Evolutionary conservation across 2,888 invertebrate genomes (phyloP), one percentile per base, ranked within the genome.

Genomic region (Melanophora roralis): DNA sequence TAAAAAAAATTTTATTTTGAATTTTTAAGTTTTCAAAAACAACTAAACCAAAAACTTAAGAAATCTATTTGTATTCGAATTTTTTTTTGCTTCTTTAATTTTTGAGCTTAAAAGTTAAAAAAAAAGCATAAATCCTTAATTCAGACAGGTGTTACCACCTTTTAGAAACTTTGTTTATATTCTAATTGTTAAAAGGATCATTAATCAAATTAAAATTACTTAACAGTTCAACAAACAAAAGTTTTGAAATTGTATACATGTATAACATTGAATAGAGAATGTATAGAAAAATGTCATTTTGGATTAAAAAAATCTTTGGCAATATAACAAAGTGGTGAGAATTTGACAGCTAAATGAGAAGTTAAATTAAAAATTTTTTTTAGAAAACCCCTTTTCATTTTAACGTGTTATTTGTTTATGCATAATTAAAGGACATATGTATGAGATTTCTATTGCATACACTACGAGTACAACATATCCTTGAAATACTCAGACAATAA

Each of bases 201-300:
- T 86, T 86, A 86, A 87, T 87, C 86, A 87, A 87, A 86, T 87
- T 86, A 83, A 87, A 87, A 87, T 87, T 80, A 64, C 49, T 64
- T 86, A 86, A 87, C 82, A 83, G 45, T 57, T 53, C 40, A 45
- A 40, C 32, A 73, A 72, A 64, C 53, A 74, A 59, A 45, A 64
- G 47, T 81, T 65, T 73, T 81, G 75, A 77, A 79, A 77, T 77
- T 71, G 64, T 78, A 76, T 62, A 71, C 64, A 57, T 32, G 27
- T 8, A 12, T 38, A 32, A 36, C 27, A 27, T 27, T 27, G 27
- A 34, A 19, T 12, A 27, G 7, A 3, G 59, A 57, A 19, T 38
- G 38, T 67, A 81, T 76, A 49, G 53, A 27, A 64, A 83, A 83
- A 84, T 77, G 84, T 83, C 84, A 83, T 82, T 74, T 60, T 57